Conservation (phyloP, 2,888 invertebrate genomes). For the Pelosia muscerda region DNA sequence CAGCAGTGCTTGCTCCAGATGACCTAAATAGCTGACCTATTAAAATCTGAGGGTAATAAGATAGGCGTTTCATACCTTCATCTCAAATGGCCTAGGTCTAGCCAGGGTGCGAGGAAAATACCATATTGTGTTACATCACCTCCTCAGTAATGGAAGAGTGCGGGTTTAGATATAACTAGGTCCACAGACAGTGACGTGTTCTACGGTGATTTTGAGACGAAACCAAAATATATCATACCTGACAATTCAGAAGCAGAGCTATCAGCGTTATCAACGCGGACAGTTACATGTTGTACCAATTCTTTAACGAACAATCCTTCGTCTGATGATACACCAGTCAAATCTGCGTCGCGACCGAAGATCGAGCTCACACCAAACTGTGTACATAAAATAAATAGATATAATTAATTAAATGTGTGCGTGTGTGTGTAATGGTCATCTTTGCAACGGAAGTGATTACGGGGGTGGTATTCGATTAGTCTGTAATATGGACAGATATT, state of each 20-base stretch:
- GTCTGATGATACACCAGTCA: conserved; percentile 86
- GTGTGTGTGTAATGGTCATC: too few species aligned
- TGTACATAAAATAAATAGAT: conserved; percentile 15
- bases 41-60: not conserved
- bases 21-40: not conserved
- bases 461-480: too few species aligned
- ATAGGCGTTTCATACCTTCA: too few species aligned
- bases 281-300: conserved; percentile 88
- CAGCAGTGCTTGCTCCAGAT: conserved; percentile 90
- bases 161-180: too few species aligned
- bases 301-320: conserved; percentile 89
- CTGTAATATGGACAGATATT: too few species aligned
- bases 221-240: conserved; percentile 59
- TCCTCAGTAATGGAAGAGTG: too few species aligned
- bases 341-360: conserved; percentile 87
- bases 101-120: too few species aligned
- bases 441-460: too few species aligned
- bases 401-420: not conserved
- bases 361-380: conserved; percentile 87
- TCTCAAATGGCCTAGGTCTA: too few species aligned
- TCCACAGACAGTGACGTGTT: too few species aligned
- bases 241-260: conserved; percentile 79
- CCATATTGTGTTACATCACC: too few species aligned
- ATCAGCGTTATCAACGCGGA: conserved; percentile 87
- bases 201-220: too few species aligned